phyloP scores from a whole-genome alignment of 2,888 invertebrate species.

The Sminthurides aquaticus region DNA sequence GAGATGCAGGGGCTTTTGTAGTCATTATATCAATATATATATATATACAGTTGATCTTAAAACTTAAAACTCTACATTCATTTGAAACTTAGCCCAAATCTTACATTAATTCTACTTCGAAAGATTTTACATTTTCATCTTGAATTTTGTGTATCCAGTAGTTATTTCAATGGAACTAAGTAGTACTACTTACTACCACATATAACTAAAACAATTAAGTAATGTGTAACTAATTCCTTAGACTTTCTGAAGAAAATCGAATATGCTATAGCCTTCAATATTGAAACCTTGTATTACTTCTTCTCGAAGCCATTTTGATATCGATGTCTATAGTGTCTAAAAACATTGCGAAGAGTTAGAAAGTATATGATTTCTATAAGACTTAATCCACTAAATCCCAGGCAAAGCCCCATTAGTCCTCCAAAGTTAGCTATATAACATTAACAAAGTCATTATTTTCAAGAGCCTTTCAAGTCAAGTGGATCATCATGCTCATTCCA shows the following conservation, averaged over 20 bases:
- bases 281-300: neutral
- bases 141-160: too few species aligned
- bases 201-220: too few species aligned
- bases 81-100: too few species aligned
- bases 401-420: conserved; percentile 30
- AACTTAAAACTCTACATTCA: neutral
- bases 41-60: neutral
- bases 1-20: conserved; percentile 92
- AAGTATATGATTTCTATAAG: conserved; percentile 32
- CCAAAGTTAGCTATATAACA: conserved; percentile 34
- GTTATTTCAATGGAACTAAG: too few species aligned
- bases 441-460: neutral
- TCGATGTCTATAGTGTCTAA: conserved; percentile 14
- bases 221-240: too few species aligned
- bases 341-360: conserved; percentile 31
- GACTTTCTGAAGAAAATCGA: too few species aligned
- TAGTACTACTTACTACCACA: too few species aligned
- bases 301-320: neutral
- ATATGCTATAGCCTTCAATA: too few species aligned
- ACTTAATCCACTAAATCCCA: conserved; percentile 33
- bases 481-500: too few species aligned
- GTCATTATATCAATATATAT: conserved; percentile 27
- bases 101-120: too few species aligned
- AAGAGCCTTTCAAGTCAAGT: too few species aligned
- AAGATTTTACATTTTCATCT: too few species aligned